Percentiles rank a stretch among this genome's conserved stretches.
These are phyloP conservation scores for Pogonus chalceus DNA, from an alignment of 1,140 invertebrate species.

Conservation along the genomic window DNA sequence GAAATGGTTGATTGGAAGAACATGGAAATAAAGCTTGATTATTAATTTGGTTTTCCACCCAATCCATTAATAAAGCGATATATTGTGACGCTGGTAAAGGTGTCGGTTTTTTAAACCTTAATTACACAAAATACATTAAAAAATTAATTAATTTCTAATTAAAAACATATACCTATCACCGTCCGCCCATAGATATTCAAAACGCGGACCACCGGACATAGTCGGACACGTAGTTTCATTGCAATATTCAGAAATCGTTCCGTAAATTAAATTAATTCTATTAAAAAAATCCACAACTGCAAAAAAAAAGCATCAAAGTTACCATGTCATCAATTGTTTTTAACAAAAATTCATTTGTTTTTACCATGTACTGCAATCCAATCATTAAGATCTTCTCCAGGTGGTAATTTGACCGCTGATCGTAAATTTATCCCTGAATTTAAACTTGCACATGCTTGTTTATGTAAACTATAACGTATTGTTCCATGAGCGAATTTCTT, in stretches of 20 bases:
- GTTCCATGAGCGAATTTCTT: constrained; percentile 88
- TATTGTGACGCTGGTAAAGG: constrained; percentile 80
- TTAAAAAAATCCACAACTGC: constrained; percentile 95
- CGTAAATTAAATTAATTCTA: constrained; percentile 87
- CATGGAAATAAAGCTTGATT: constrained; percentile 53
- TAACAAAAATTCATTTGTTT: not conserved
- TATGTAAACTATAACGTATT: constrained; percentile 82
- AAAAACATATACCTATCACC: constrained; percentile 43
- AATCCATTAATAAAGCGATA: constrained; percentile 83
- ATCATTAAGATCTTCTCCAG: constrained; percentile 81
- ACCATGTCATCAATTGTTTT: constrained; percentile 6
- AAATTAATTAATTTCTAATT: not conserved
- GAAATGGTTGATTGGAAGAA: constrained; percentile 74
- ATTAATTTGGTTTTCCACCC: constrained; percentile 90
- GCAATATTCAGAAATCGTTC: constrained; percentile 82
- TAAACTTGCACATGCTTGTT: constrained; percentile 86
- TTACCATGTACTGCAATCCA: constrained; percentile 93
- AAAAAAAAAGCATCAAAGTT: constrained; percentile 23
- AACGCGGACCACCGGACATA: constrained; percentile 81
- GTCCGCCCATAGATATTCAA: constrained; percentile 93
- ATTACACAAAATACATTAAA: too few relatives aligned
- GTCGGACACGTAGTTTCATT: constrained; percentile 78
- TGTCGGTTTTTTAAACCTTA: constrained; percentile 76
- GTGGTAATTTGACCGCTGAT: constrained; percentile 73
- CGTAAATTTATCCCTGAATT: constrained; percentile 89